These are phyloP conservation scores for Propsilocerus akamusi DNA, from an alignment of 1,140 invertebrate species.

Conservation along the genomic window DNA sequence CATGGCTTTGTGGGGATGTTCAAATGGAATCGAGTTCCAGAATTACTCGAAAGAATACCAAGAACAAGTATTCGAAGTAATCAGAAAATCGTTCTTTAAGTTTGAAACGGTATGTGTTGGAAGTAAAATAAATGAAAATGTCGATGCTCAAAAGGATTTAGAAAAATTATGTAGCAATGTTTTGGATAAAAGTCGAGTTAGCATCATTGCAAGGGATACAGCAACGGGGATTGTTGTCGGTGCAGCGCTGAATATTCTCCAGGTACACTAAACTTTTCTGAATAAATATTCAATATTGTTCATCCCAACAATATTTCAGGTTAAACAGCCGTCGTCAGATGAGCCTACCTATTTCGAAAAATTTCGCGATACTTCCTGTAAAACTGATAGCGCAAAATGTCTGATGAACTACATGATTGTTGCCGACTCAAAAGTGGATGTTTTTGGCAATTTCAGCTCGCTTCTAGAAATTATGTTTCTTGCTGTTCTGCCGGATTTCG, in stretches of 20 bases:
- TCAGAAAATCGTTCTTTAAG: background rate
- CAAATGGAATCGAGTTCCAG: too few species aligned
- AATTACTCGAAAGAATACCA: background rate
- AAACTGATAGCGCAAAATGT: background rate
- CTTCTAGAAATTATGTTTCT: background rate
- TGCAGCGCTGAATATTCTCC: too few species aligned
- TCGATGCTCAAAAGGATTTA: background rate
- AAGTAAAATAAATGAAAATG: background rate
- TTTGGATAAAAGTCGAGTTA: background rate
- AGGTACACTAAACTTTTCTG: too few species aligned
- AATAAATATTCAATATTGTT: too few species aligned
- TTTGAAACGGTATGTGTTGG: background rate
- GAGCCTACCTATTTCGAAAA: background rate
- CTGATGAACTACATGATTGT: background rate
- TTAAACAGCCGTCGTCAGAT: too few species aligned
- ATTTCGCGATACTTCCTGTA: too few species aligned
- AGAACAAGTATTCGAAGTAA: background rate
- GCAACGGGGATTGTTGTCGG: too few species aligned
- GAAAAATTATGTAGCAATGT: background rate
- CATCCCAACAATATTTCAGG: too few species aligned
- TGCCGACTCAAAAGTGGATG: background rate
- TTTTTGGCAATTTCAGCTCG: background rate
- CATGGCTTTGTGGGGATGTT: too few species aligned
- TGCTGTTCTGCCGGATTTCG: background rate
- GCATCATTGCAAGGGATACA: too few species aligned